These are phyloP conservation scores for Coreoperca whiteheadi DNA, from an alignment of 2,113 vertebrate genomes.

Conservation along the genomic window DNA sequence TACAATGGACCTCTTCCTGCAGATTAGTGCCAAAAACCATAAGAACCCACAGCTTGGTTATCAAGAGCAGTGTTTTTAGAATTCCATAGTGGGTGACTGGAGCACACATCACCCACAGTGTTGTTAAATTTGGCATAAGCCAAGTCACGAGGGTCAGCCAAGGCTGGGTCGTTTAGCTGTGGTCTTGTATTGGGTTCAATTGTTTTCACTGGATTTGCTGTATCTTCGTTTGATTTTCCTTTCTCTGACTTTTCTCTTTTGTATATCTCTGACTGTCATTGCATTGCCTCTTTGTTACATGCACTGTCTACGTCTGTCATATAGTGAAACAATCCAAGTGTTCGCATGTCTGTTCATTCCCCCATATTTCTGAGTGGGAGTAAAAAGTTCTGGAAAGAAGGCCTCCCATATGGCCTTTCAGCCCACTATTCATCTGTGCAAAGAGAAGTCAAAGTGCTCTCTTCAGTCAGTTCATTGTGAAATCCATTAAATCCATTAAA, in stretches of 20 bases:
- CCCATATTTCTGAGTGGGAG: slow-evolving; percentile 41
- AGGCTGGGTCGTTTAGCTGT: neutral
- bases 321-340: slow-evolving; percentile 5
- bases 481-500: neutral
- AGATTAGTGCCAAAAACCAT: slow-evolving; percentile 15
- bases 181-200: slow-evolving; percentile 11
- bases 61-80: slow-evolving; percentile 35
- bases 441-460: slow-evolving; percentile 18
- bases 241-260: neutral
- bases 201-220: neutral
- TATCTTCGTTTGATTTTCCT: neutral
- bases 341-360: slow-evolving; percentile 13
- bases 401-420: slow-evolving; percentile 34
- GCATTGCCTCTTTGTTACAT: neutral
- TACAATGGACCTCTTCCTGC: slow-evolving; percentile 17
- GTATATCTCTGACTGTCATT: neutral
- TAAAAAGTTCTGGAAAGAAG: slow-evolving; percentile 31
- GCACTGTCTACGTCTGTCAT: slow-evolving; percentile 3
- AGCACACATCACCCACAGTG: slow-evolving; percentile 31
- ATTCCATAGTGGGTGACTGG: slow-evolving; percentile 51
- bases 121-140: slow-evolving; percentile 53
- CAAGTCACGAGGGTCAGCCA: slow-evolving; percentile 48
- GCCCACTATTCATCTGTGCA: slow-evolving; percentile 66
- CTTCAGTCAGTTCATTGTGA: neutral
- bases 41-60: slow-evolving; percentile 32